These are phyloP conservation scores for Montipora foliosa DNA, from an alignment of 64 coral and sea anemone species.

Conservation along the genomic window DNA sequence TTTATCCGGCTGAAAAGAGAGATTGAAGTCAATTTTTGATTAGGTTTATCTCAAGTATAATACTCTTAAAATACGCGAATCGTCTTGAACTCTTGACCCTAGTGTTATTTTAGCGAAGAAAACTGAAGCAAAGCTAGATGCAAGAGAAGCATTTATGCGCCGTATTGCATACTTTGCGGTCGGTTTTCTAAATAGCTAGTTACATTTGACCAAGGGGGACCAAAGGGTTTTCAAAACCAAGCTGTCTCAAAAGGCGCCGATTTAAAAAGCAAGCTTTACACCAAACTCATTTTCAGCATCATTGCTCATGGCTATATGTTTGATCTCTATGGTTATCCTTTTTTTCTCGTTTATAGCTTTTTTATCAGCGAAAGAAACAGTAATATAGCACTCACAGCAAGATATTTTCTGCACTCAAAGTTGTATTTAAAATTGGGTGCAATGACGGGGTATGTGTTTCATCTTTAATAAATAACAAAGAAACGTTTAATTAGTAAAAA, in stretches of 20 bases:
- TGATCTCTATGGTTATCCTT: neutral
- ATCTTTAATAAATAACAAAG: slow-evolving; percentile 95
- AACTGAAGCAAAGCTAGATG: neutral
- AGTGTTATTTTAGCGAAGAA: neutral
- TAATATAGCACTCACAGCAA: neutral
- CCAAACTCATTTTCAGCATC: slow-evolving; percentile 54
- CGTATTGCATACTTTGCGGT: neutral
- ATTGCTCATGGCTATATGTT: neutral
- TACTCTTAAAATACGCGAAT: slow-evolving; percentile 28
- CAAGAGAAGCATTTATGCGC: neutral
- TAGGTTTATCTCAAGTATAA: slow-evolving; percentile 20
- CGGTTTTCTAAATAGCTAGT: neutral
- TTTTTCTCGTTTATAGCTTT: neutral
- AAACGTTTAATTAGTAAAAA: slow-evolving; percentile 88
- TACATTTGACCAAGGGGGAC: neutral
- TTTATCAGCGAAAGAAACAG: neutral
- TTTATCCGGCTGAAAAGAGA: slow-evolving; percentile 12
- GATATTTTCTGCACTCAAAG: neutral
- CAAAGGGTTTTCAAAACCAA: neutral
- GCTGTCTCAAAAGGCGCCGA: slow-evolving; percentile 23
- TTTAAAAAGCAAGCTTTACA: slow-evolving; percentile 8
- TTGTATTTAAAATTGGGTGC: neutral
- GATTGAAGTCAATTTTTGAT: slow-evolving; percentile 31
- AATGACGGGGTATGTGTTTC: slow-evolving; percentile 62
- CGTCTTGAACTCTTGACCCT: neutral